A percentile compares a stretch with the other conserved stretches of the same genome.
Evolutionary conservation across 2,113 vertebrate genomes (phyloP).

Genomic region (Butorides virescens): DNA sequence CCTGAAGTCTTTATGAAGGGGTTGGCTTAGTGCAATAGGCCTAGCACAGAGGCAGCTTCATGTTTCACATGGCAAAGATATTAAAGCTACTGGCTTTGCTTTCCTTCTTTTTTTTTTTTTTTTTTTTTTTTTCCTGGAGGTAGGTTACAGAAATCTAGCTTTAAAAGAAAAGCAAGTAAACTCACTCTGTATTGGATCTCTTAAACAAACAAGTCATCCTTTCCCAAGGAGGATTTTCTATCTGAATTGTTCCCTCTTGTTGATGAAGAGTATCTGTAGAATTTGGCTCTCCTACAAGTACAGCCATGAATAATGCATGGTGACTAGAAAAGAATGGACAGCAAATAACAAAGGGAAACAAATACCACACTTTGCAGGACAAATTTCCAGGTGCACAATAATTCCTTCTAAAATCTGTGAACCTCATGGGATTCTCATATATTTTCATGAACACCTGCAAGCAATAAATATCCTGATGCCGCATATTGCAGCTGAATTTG

Average conservation of each 20-base stretch:
- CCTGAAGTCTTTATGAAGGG: background rate
- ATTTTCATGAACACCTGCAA: slow-evolving; percentile 68
- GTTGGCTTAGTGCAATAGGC: background rate
- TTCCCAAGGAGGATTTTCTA: slow-evolving; percentile 36
- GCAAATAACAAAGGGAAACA: slow-evolving; percentile 64
- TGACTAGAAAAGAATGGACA: slow-evolving; percentile 53
- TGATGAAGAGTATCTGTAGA: slow-evolving; percentile 57
- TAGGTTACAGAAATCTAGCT: background rate
- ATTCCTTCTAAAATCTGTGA: slow-evolving; percentile 65
- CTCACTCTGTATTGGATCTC: background rate
- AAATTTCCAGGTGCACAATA: slow-evolving; percentile 66
- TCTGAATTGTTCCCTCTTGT: slow-evolving; percentile 27
- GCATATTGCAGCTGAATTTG: slow-evolving; percentile 47
- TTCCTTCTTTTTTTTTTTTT: no score
- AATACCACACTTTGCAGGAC: slow-evolving; percentile 62
- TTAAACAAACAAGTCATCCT: slow-evolving; percentile 33
- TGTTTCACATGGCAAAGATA: background rate
- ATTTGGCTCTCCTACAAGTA: slow-evolving; percentile 54
- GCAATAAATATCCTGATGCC: slow-evolving; percentile 46
- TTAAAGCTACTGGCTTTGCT: background rate
- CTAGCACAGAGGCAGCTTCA: background rate
- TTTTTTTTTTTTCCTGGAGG: background rate
- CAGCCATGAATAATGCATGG: slow-evolving; percentile 66
- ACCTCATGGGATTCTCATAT: slow-evolving; percentile 64
- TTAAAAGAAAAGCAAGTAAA: slow-evolving; percentile 13